Conservation (phyloP, 2,797 vertebrate genomes). For the Acropternis orthonyx region DNA sequence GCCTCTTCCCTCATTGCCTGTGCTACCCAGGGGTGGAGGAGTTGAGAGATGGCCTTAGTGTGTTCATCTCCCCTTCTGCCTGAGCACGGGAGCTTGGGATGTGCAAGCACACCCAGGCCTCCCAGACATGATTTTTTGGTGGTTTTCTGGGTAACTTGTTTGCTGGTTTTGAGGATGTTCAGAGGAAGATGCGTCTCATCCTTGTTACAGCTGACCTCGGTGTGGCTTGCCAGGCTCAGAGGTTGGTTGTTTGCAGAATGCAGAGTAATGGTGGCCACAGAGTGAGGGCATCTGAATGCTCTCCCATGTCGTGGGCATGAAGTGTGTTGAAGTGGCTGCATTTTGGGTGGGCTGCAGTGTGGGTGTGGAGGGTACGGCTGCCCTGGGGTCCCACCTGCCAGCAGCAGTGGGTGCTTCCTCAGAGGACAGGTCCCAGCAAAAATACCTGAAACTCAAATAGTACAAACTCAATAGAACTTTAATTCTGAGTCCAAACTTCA, state of each 20-base stretch:
- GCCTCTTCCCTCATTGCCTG: accelerated
- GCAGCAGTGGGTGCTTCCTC: background rate
- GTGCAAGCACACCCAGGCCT: background rate
- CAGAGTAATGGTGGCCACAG: background rate
- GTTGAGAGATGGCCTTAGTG: background rate
- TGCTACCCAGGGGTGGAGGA: background rate
- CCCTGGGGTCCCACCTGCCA: background rate
- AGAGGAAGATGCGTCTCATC: background rate
- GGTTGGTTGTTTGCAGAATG: background rate
- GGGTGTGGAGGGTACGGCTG: background rate
- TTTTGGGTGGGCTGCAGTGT: background rate
- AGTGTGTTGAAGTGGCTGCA: background rate
- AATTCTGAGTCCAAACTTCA: background rate
- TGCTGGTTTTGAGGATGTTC: background rate
- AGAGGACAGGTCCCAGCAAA: background rate
- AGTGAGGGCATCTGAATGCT: background rate
- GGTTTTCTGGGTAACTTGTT: background rate
- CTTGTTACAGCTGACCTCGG: accelerated
- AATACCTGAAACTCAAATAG: background rate
- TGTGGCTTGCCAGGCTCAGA: background rate
- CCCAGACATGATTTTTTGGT: background rate
- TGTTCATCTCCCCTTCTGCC: background rate
- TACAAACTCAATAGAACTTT: background rate
- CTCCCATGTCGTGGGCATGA: background rate
- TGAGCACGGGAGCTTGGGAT: background rate